Conservation (phyloP, 2,113 vertebrate species). For the Dicaeum eximium region DNA sequence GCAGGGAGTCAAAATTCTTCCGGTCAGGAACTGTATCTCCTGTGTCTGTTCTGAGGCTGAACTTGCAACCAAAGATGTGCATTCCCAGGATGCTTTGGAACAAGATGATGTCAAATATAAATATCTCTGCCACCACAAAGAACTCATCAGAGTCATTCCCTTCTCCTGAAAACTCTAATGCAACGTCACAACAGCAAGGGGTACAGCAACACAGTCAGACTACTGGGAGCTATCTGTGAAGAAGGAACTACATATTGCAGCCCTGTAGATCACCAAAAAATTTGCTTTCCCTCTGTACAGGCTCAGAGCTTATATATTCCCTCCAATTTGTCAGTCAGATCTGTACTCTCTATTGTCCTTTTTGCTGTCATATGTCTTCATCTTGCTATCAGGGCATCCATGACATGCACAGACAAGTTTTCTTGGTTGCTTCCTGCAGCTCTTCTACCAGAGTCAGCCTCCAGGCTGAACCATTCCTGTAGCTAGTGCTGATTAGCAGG, state of each 20-base stretch:
- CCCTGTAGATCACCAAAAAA: background rate
- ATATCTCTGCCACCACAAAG: background rate
- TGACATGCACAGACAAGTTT: background rate
- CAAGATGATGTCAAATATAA: background rate
- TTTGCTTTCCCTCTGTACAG: background rate
- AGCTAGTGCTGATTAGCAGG: background rate
- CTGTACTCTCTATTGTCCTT: background rate
- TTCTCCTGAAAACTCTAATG: background rate
- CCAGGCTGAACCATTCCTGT: background rate
- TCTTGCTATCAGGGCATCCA: background rate
- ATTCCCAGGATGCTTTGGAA: constrained; percentile 90
- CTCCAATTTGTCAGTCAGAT: background rate
- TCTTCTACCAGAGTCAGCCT: background rate
- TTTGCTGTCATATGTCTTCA: background rate
- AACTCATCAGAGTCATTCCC: background rate
- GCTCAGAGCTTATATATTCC: background rate
- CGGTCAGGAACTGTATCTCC: constrained; percentile 94
- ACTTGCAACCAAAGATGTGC: constrained; percentile 99
- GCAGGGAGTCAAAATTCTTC: constrained; percentile 96
- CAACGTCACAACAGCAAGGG: background rate
- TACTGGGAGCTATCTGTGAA: background rate
- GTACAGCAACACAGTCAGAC: background rate
- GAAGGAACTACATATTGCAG: background rate
- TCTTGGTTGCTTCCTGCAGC: background rate
- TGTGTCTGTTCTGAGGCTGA: constrained; percentile 90